Base-by-base conservation (phyloP, 2,888 invertebrate species). In the Stenolophus ochropezus region DNA sequence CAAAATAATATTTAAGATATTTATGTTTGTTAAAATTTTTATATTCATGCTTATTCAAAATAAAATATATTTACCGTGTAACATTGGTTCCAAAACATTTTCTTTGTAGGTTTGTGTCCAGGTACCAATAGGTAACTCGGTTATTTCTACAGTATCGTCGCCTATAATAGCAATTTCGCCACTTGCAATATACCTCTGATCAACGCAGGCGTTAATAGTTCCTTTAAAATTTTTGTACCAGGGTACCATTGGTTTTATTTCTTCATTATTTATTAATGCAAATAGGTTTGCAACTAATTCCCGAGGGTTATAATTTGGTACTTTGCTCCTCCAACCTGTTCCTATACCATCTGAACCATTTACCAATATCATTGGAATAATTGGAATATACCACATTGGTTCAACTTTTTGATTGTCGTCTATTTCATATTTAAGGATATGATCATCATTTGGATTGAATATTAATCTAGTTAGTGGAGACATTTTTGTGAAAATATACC, bases 21-120 rank as follows among this genome's bases (percentile, higher is more conserved):
- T n/a, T n/a, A n/a, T n/a, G n/a, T n/a, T n/a, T n/a, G n/a, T n/a
- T n/a, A n/a, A n/a, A n/a, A n/a, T n/a, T n/a, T n/a, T n/a, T n/a
- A n/a, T n/a, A n/a, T n/a, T n/a, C n/a, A n/a, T n/a, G n/a, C n/a
- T n/a, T n/a, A n/a, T n/a, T n/a, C n/a, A n/a, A n/a, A n/a, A n/a
- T n/a, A n/a, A n/a, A n/a, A n/a, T n/a, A n/a, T n/a, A n/a, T n/a
- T 84, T 90, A 27, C 97, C 97, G 84, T 93, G 92, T n/a, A 97
- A 89, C 91, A 99, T 93, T 0, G 95, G 93, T 87, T 98, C 98
- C 56, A 99, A 90, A 0, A 97, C 96, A 83, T 94, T 94, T 88
- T 99, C 99, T 89, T 99, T 99, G 88, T 99, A 99, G 58, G 92
- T 91, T 89, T 98, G 97, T 0, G 99, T 99, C 99, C 99, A 99